Evolutionary conservation across 2,797 vertebrate genomes (phyloP), one percentile per base, ranked within the genome.

Genomic region (Propithecus deckenii): DNA sequence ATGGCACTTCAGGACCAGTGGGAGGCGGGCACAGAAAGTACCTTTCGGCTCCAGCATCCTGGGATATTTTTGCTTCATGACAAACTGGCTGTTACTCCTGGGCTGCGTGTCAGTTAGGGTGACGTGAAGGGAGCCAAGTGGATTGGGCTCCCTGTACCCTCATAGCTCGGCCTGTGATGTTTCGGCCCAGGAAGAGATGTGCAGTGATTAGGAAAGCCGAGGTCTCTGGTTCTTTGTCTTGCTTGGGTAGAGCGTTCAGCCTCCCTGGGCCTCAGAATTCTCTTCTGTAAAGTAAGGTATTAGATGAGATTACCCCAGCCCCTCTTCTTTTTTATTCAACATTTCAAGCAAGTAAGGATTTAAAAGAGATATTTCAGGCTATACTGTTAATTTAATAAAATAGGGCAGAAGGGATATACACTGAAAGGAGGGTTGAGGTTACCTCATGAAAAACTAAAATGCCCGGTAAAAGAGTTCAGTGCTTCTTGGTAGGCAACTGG

Each of bases 31-130:
- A 74, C 91, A 50, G 86, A 63, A 41, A 55, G 79, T 79, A 69
- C 81, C 86, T 89, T 65, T 72, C 23, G 46, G 50, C 35, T 63
- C 74, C 86, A 92, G 93, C 63, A 79, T 71, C 75, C 59, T 78
- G 81, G 74, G 78, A 61, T 92, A 80, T 83, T 92, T 94, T 94
- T 95, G 86, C 61, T 88, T 90, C 1, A 0, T 88, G 93, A 88
- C 80, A 89, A 91, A 94, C 11, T 90, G 61, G 28, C 92, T 97
- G 91, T 97, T 93, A 83, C 46, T 95, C 50, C 32, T 67, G 20
- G 81, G 57, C 71, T 94, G 50, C 96, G 65, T 89, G 65, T 89
- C 78, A 94, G 30, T 71, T 75, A 71, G 50, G 81, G 52, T 79
- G 78, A 78, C 22, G 4, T 71, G 87, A 89, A 95, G 57, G 46